Percentiles rank a stretch among this genome's conserved stretches.
phyloP scores from a whole-genome alignment of 2,888 invertebrate genomes.

The Ochropleura plecta region DNA sequence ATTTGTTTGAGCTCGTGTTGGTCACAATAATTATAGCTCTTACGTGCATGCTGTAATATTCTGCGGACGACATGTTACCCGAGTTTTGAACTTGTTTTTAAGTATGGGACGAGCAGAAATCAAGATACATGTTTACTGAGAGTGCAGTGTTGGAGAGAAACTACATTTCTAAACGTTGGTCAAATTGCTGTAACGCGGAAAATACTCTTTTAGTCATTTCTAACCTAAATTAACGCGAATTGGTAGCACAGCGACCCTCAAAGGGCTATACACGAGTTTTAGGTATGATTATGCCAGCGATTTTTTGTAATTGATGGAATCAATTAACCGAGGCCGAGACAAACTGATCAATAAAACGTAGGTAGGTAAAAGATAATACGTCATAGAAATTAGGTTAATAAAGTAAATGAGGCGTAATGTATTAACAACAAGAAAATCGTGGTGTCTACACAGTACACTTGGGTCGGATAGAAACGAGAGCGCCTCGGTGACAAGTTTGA shows the following conservation, averaged over 20 bases:
- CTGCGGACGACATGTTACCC: not conserved
- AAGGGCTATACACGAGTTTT: not conserved
- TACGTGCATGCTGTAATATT: not conserved
- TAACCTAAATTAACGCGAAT: not conserved
- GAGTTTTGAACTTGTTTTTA: not conserved
- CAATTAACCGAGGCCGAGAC: not conserved
- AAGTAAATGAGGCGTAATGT: conserved; percentile 2
- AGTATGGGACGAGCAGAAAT: not conserved
- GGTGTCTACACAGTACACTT: conserved; percentile 22
- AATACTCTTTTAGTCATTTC: not conserved
- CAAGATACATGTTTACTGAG: not conserved
- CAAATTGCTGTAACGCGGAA: not conserved
- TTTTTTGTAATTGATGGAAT: not conserved
- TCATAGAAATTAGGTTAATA: conserved; percentile 9
- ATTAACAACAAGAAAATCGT: conserved; percentile 30
- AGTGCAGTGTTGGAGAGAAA: not conserved
- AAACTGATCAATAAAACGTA: not conserved
- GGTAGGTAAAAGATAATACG: not conserved
- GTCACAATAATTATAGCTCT: not conserved
- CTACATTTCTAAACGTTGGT: not conserved
- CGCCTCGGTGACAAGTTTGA: conserved; percentile 63
- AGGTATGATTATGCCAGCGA: not conserved
- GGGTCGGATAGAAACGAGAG: conserved; percentile 50
- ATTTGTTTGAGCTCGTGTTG: conserved; percentile 23
- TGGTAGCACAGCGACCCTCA: not conserved